Base-by-base conservation (phyloP, 2,113 vertebrate species). In the Platichthys flesus region DNA sequence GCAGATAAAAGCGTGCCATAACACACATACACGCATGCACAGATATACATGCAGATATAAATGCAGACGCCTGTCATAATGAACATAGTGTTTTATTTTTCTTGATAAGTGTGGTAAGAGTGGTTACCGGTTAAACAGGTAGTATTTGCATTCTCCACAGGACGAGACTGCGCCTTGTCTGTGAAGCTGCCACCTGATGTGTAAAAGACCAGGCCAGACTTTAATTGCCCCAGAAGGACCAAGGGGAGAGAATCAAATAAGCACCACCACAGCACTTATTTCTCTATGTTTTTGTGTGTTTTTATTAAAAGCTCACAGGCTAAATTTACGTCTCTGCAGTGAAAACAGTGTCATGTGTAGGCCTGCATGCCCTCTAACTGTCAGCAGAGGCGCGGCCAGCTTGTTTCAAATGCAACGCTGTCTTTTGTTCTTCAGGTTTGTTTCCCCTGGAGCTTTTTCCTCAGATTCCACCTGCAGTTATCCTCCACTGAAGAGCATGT, bases 401-500 rank as follows among this genome's bases (percentile, higher is more conserved):
- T 80, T 85, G 67, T 87, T 91, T 86, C 79, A 89, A 81, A 89
- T 88, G 78, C 89, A 91, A 88, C 85, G 78, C 76, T 70, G 64
- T 85, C 85, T 90, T 51, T 89, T 89, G 90, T 87, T 90, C 75
- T 86, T 88, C 84, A 86, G 86, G 89, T 92, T 89, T 90, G 84
- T 90, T 90, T 82, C 88, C 85, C 89, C 90, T 20, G 15, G 86
- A 85, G 88, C 78, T 67, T 81, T 51, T 79, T 80, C 58, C 58
- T 59, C 56, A 35, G 77, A 74, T 77, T 67, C 83, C 67, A 85
- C 90, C 83, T 73, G 87, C 87, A 89, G 88, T 90, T 78, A 87
- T 88, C 85, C 92, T 93, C 86, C 85, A 77, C 83, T 78, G 79
- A 88, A 78, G 85, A 85, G 80, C 24, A 62, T 94, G 91, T 94